phyloP scores from a whole-genome alignment of 2,888 invertebrate genomes.

The Eudemis profundana region DNA sequence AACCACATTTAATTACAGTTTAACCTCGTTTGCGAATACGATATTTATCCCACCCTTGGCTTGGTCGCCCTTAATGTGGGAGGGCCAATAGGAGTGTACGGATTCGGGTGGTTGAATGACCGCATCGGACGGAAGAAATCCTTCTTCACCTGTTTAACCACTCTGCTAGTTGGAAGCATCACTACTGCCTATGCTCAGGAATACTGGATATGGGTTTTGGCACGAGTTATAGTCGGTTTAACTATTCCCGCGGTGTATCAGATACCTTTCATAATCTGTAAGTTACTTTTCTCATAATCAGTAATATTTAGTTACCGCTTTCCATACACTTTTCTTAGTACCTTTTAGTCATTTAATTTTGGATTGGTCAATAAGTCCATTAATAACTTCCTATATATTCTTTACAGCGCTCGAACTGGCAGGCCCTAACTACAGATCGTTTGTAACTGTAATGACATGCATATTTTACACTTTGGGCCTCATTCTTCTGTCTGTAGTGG shows the following conservation, averaged over 20 bases:
- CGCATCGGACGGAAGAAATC: slow-evolving; percentile 93
- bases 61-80: slow-evolving; percentile 94
- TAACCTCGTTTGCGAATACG: slow-evolving; percentile 94
- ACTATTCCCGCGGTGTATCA: slow-evolving; percentile 97
- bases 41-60: slow-evolving; percentile 94
- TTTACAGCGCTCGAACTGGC: slow-evolving; percentile 94
- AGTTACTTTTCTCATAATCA: slow-evolving; percentile 63
- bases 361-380: background rate
- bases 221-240: slow-evolving; percentile 93
- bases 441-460: slow-evolving; percentile 96
- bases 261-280: slow-evolving; percentile 97
- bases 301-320: too few species aligned
- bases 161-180: slow-evolving; percentile 92
- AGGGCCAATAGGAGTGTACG: slow-evolving; percentile 95
- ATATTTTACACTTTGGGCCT: slow-evolving; percentile 95
- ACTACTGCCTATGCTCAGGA: slow-evolving; percentile 91
- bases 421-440: slow-evolving; percentile 95
- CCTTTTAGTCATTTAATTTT: background rate
- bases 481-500: slow-evolving; percentile 92
- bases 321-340: too few species aligned
- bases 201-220: slow-evolving; percentile 93
- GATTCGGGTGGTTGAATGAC: slow-evolving; percentile 94
- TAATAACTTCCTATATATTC: slow-evolving; percentile 23
- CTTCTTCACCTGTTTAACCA: slow-evolving; percentile 93
- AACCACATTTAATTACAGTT: slow-evolving; percentile 87